Conservation (phyloP, 2,888 invertebrate genomes). For the Petrophora chlorosata region DNA sequence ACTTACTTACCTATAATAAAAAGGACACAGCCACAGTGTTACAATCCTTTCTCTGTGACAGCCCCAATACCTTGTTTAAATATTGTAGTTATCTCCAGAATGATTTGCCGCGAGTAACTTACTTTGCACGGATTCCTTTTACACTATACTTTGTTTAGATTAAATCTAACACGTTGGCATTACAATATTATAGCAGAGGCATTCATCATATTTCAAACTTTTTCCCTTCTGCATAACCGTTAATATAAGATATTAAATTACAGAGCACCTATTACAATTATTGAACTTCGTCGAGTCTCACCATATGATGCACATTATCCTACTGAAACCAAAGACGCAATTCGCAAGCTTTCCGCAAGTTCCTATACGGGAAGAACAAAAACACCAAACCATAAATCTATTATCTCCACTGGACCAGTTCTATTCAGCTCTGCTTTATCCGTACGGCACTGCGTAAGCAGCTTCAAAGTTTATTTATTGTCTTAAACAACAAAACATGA, state of each 20-base stretch:
- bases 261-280: too few species aligned
- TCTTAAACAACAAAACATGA: slow-evolving; percentile 38
- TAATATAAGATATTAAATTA: too few species aligned
- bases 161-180: slow-evolving; percentile 1
- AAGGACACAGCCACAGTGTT: not conserved
- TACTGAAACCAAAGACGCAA: not conserved
- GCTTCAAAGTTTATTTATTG: slow-evolving; percentile 39
- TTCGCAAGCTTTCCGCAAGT: not conserved
- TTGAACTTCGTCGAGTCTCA: too few species aligned
- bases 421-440: slow-evolving; percentile 16
- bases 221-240: not conserved
- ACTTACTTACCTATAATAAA: too few species aligned
- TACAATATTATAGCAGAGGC: not conserved
- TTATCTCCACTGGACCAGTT: slow-evolving; percentile 25
- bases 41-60: slow-evolving; percentile 27
- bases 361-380: not conserved
- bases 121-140: slow-evolving; percentile 50
- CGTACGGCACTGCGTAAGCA: slow-evolving; percentile 29
- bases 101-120: slow-evolving; percentile 54
- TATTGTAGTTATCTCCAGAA: slow-evolving; percentile 50
- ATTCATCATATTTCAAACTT: not conserved
- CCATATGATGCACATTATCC: not conserved
- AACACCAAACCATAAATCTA: slow-evolving; percentile 22
- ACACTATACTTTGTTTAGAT: slow-evolving; percentile 23
- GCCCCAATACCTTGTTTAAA: slow-evolving; percentile 46